Evolutionary conservation across 37 sponge, comb jelly and placozoan genomes (phyloP).

Genomic region (Axinella damicornis): DNA sequence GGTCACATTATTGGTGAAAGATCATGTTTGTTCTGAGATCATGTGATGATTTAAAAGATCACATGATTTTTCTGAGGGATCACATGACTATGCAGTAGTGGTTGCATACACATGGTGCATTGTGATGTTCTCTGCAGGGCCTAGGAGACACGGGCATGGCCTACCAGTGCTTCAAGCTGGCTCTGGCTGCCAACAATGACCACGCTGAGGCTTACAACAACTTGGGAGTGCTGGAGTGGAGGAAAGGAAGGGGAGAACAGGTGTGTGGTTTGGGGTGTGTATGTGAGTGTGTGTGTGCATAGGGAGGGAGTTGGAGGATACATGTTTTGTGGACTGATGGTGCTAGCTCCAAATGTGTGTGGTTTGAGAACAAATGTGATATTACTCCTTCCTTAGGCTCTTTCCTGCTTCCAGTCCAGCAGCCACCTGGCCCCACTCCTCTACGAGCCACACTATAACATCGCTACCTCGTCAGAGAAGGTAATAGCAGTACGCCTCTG

Average conservation of each 20-base stretch:
- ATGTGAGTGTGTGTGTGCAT: neutral
- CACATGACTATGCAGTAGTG: no score
- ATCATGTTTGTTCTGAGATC: no score
- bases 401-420: slow-evolving; percentile 90
- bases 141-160: slow-evolving; percentile 89
- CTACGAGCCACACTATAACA: slow-evolving; percentile 97
- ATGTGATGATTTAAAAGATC: no score
- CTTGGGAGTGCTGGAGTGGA: slow-evolving; percentile 95
- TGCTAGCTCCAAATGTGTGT: no score
- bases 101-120: no score
- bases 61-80: no score
- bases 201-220: slow-evolving; percentile 98
- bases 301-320: no score
- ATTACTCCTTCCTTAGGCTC: slow-evolving; percentile 56
- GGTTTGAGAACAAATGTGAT: no score
- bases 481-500: no score
- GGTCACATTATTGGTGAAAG: no score
- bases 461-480: slow-evolving; percentile 78
- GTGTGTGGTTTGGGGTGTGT: slow-evolving; percentile 17
- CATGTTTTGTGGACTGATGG: no score
- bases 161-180: slow-evolving; percentile 92
- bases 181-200: slow-evolving; percentile 86
- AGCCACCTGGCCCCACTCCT: slow-evolving; percentile 64
- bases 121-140: slow-evolving; percentile 51
- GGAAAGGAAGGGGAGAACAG: slow-evolving; percentile 82